These are phyloP conservation scores for Sparidentex hasta DNA, from an alignment of 2,797 vertebrate genomes.

Conservation along the genomic window DNA sequence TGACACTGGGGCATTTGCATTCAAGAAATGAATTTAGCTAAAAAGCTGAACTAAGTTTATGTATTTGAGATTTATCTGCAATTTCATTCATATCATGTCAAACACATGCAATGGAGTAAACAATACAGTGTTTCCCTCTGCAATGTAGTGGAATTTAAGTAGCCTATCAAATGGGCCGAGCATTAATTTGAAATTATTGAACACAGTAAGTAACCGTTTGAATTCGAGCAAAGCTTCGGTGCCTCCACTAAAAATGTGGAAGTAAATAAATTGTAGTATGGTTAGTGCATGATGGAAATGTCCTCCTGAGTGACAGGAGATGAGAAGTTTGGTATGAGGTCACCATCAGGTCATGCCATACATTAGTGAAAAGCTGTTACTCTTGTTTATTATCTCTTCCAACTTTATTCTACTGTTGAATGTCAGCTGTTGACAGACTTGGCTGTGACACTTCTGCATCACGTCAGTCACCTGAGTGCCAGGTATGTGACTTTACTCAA, in stretches of 20 bases:
- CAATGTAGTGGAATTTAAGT: background rate
- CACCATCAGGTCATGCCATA: slow-evolving; percentile 1
- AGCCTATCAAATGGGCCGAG: too few relatives aligned
- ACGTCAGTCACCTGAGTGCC: slow-evolving; percentile 8
- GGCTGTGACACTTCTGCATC: slow-evolving; percentile 10
- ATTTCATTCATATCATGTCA: background rate
- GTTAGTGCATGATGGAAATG: background rate
- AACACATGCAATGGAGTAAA: background rate
- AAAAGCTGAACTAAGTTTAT: background rate
- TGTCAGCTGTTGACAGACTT: slow-evolving; percentile 7
- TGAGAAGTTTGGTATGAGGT: slow-evolving; percentile 13
- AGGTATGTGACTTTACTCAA: slow-evolving; percentile 20
- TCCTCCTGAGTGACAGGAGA: background rate
- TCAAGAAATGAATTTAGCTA: background rate
- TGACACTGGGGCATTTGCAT: background rate
- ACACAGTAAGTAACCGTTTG: background rate
- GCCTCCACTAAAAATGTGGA: too few relatives aligned
- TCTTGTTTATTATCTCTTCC: background rate
- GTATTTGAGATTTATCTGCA: background rate
- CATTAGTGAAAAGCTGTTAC: slow-evolving; percentile 2
- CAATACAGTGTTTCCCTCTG: background rate
- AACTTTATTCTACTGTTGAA: background rate
- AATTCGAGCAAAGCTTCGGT: too few relatives aligned
- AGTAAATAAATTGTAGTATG: too few relatives aligned
- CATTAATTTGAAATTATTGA: too few relatives aligned